These are phyloP conservation scores for Cyclophora punctaria DNA, from an alignment of 2,888 invertebrate genomes.

Conservation along the genomic window DNA sequence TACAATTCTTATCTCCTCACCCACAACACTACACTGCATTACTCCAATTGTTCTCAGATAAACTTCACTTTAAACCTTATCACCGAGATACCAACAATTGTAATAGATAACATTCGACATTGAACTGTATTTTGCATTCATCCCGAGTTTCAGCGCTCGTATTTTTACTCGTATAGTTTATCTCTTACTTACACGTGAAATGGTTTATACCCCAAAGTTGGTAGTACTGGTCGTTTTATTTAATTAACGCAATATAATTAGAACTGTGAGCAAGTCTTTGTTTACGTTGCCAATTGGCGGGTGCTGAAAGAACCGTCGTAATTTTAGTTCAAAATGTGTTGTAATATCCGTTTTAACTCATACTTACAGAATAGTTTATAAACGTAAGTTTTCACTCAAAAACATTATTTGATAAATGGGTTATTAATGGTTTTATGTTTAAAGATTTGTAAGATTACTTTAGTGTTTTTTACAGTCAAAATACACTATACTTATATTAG, in stretches of 20 bases:
- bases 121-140: constrained; percentile 3
- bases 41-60: constrained; percentile 15
- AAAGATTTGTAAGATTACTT: too few relatives aligned
- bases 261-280: constrained; percentile 19
- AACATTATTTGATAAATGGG: too few relatives aligned
- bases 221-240: constrained; percentile 8
- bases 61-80: constrained; percentile 21
- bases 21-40: constrained; percentile 18
- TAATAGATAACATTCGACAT: constrained; percentile 14
- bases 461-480: too few relatives aligned
- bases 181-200: neutral
- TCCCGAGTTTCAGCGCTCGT: neutral
- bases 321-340: constrained; percentile 18
- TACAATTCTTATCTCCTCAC: constrained; percentile 26
- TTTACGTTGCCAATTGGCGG: constrained; percentile 24
- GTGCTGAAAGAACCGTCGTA: constrained; percentile 15
- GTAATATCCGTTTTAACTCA: constrained; percentile 18
- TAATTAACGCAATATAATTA: constrained; percentile 17
- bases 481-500: too few relatives aligned
- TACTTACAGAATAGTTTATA: neutral
- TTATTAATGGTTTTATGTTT: too few relatives aligned
- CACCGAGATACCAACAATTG: constrained; percentile 22
- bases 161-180: neutral
- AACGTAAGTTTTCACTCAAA: neutral
- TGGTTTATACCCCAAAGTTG: constrained; percentile 2